These are phyloP conservation scores for Paraplagusia blochii DNA, from an alignment of 2,113 vertebrate species.

Conservation along the genomic window DNA sequence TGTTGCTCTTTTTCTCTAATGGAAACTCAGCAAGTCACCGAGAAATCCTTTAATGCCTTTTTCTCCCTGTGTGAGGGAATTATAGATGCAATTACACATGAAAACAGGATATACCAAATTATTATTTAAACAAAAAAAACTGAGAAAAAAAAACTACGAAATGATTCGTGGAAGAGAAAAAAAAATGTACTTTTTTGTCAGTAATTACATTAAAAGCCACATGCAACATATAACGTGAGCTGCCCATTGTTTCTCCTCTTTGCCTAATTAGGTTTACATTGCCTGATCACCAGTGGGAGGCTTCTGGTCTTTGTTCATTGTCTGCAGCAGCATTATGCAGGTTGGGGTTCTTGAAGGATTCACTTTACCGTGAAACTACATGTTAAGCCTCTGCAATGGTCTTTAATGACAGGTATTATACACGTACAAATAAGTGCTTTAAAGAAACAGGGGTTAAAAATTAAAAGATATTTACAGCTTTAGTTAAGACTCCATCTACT, in stretches of 20 bases:
- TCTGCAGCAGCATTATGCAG: background rate
- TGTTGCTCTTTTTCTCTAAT: conserved; percentile 36
- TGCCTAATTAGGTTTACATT: conserved; percentile 40
- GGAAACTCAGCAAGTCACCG: conserved; percentile 3
- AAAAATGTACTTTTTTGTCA: conserved; percentile 3
- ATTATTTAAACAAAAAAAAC: too few species aligned
- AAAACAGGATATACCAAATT: background rate
- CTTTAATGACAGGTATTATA: too few species aligned
- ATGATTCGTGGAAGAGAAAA: too few species aligned
- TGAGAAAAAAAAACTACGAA: too few species aligned
- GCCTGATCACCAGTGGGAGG: conserved; percentile 13
- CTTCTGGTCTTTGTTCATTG: conserved; percentile 21
- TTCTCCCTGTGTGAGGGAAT: conserved; percentile 5
- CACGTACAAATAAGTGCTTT: too few species aligned
- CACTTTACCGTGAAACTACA: too few species aligned
- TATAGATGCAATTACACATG: conserved; percentile 2
- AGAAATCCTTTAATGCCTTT: conserved; percentile 5
- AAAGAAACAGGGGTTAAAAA: background rate
- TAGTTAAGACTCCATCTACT: too few species aligned
- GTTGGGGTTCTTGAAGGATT: conserved; percentile 8
- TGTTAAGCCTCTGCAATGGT: too few species aligned
- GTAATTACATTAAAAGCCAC: conserved; percentile 30
- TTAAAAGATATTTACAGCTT: background rate
- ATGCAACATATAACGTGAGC: conserved; percentile 14
- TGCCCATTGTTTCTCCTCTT: conserved; percentile 23